Evolutionary conservation across 2,888 invertebrate genomes (phyloP).

Genomic region (Lagria hirta): DNA sequence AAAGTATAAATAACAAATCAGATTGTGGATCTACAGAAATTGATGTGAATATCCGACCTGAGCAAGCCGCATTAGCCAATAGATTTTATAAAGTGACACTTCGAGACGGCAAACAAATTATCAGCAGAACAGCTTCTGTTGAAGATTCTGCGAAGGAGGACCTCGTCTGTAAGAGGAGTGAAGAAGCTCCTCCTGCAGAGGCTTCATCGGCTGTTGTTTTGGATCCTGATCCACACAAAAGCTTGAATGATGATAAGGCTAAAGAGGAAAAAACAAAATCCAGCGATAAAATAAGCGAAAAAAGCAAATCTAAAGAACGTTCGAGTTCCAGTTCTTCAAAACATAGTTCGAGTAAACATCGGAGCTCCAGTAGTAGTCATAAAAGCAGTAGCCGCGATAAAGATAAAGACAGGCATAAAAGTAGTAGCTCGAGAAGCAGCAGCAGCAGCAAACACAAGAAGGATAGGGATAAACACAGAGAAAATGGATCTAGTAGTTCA

Average conservation of each 20-base stretch:
- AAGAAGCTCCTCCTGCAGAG: constrained; percentile 27
- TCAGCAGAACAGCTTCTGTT: constrained; percentile 52
- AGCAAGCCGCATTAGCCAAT: constrained; percentile 34
- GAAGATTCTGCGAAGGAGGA: constrained; percentile 11
- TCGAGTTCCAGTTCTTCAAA: constrained; percentile 29
- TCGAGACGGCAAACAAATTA: constrained; percentile 72
- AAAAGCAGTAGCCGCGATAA: constrained; percentile 34
- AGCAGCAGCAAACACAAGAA: constrained; percentile 43
- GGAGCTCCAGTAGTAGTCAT: constrained; percentile 25
- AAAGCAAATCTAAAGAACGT: constrained; percentile 34
- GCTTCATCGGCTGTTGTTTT: constrained; percentile 11
- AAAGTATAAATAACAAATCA: constrained; percentile 12
- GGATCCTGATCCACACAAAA: constrained; percentile 27
- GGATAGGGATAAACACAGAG: constrained; percentile 41
- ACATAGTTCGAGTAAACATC: constrained; percentile 14
- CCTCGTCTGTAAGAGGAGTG: constrained; percentile 36
- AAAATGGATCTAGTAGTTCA: constrained; percentile 40
- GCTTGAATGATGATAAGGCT: constrained; percentile 25
- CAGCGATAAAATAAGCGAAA: constrained; percentile 29
- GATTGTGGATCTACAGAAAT: constrained; percentile 6
- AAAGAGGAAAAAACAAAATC: constrained; percentile 29
- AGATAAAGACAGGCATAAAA: constrained; percentile 47
- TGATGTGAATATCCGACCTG: too few species aligned
- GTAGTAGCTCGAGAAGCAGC: constrained; percentile 42
- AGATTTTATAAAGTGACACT: constrained; percentile 65